Conservation (phyloP, 1,140 invertebrate genomes). For the Sitophilus oryzae region DNA sequence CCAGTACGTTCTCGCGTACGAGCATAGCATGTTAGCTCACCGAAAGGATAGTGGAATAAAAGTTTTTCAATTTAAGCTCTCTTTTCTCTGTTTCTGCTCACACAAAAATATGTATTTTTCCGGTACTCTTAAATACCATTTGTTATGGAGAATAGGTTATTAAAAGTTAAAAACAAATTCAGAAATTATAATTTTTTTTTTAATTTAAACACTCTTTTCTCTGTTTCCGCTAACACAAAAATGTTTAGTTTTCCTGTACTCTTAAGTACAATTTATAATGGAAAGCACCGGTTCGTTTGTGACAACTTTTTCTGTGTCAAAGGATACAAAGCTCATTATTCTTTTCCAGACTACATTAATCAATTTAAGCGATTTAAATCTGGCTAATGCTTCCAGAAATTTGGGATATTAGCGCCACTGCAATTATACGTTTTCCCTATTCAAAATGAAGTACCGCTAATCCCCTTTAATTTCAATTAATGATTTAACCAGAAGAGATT, state of each 20-base stretch:
- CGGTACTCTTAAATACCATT: no score
- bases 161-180: background rate
- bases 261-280: background rate
- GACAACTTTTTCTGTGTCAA: constrained; percentile 28
- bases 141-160: no score
- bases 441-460: constrained; percentile 10
- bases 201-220: background rate
- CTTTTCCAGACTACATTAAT: constrained; percentile 35
- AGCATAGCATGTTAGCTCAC: background rate
- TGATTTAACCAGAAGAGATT: no score
- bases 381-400: constrained; percentile 29
- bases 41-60: background rate
- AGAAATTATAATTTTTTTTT: background rate
- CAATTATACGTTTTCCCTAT: constrained; percentile 17
- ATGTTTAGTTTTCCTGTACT: background rate
- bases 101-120: no score
- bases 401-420: constrained; percentile 29
- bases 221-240: background rate
- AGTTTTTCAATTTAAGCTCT: background rate
- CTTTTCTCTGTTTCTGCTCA: no score
- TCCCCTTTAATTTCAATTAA: no score
- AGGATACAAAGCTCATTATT: constrained; percentile 36
- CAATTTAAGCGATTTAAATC: constrained; percentile 30
- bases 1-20: background rate
- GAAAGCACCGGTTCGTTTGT: constrained; percentile 21